These are phyloP conservation scores for Macrotus californicus DNA, from an alignment of 2,113 vertebrate genomes.

Conservation along the genomic window DNA sequence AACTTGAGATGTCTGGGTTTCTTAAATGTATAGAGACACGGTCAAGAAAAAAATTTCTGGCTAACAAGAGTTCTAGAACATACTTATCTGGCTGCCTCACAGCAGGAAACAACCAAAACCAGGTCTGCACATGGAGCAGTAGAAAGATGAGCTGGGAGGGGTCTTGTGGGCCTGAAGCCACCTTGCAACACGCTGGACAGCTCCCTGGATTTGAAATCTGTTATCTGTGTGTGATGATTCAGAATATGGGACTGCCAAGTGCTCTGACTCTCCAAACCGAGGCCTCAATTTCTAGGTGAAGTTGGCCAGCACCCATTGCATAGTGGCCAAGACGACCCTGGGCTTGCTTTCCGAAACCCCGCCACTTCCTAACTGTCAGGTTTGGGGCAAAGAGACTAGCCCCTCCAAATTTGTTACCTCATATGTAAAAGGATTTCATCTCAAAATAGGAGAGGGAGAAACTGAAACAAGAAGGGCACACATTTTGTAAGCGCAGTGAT, in stretches of 20 bases:
- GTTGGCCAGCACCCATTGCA: fast-evolving
- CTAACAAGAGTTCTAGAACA: background rate
- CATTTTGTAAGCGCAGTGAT: background rate
- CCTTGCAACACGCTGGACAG: background rate
- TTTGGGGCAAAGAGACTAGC: background rate
- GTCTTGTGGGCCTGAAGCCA: background rate
- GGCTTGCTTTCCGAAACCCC: background rate
- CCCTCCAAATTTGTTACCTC: background rate
- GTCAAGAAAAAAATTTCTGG: background rate
- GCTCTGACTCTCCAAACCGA: background rate
- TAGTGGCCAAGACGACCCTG: background rate
- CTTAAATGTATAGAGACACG: background rate
- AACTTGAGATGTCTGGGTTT: background rate
- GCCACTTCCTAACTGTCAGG: background rate
- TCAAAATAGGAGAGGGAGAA: background rate
- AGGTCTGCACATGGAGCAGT: background rate
- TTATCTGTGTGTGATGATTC: background rate
- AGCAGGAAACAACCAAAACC: background rate
- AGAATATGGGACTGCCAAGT: background rate
- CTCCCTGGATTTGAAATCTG: background rate
- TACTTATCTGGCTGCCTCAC: background rate
- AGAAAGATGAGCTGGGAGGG: background rate
- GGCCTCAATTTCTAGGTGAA: background rate
- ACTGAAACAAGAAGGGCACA: background rate
- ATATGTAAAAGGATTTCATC: background rate